phyloP scores from a whole-genome alignment of 2,113 vertebrate genomes.

The Myodes glareolus region DNA sequence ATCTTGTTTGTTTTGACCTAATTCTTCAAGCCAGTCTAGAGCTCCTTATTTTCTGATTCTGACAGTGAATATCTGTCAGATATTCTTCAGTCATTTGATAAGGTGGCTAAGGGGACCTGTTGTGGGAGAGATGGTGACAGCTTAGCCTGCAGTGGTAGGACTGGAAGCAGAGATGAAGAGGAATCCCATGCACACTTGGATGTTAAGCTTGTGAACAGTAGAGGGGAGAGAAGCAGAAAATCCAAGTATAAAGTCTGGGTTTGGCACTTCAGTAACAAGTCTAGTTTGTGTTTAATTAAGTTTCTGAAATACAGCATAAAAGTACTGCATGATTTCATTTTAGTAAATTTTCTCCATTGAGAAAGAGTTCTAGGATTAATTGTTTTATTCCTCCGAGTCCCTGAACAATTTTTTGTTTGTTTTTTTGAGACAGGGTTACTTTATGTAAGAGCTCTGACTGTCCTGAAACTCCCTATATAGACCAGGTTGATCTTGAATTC shows the following conservation, averaged over 20 bases:
- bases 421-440: not conserved
- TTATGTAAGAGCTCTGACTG: not conserved
- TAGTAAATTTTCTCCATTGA: not conserved
- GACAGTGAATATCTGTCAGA: not conserved
- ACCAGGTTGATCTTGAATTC: not conserved
- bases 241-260: not conserved
- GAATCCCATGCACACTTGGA: not conserved
- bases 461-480: not conserved
- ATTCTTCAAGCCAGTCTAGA: not conserved
- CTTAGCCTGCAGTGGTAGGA: not conserved
- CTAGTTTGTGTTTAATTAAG: not conserved
- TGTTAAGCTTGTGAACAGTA: not conserved
- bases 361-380: not conserved
- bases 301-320: not conserved
- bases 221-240: not conserved
- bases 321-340: not conserved
- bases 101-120: not conserved
- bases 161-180: not conserved
- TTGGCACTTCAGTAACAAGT: not conserved
- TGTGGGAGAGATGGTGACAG: no score
- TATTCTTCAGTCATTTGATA: not conserved
- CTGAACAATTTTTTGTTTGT: not conserved
- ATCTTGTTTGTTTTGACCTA: constrained; percentile 37
- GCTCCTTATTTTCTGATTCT: constrained; percentile 7
- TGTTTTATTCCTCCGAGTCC: not conserved